Base-by-base conservation (phyloP, 2,113 vertebrate species). In the Salvator merianae region DNA sequence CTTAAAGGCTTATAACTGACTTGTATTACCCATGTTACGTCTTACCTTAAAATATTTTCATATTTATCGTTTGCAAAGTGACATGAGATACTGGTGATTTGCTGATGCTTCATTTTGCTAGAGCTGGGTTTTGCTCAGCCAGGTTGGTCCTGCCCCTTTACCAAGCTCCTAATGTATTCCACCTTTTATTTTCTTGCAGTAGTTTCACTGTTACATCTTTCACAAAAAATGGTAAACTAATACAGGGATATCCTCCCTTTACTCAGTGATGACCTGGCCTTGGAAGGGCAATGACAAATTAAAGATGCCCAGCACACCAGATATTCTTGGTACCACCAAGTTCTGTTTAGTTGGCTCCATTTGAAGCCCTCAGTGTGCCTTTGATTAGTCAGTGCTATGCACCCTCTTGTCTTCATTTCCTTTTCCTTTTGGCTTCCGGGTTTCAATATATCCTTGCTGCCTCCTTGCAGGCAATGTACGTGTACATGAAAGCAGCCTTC, bases 401-500 rank as follows among this genome's bases (percentile, higher is more conserved):
- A 22, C 10, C 20, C 28, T 3, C 6, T n/a, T 47, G 40, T 18
- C 30, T 30, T 30, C 10, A 16, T 50, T 28, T 24, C n/a, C n/a
- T 18, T 10, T 6, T 30, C 30, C 30, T 4, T 36, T 8, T 68
- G 40, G 20, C 4, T 68, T 68, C 22, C 34, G 3, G 6, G 20
- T 12, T 50, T 32, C 9, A 32, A 12, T 14, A 32, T 53, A 26
- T 1, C 1, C 69, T 63, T 28, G 10, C 32, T 84, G 20, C 26
- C 38, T 66, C 43, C 26, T 79, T 74, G 40, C 92, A 98, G 98
- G 97, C 98, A 14, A 98, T 97, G 73, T 99, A 99, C 79, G 94
- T 96, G 5, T 99, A 98, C 91, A 99, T 99, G 98, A 99, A 99
- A 95, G 98, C 96, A 7, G 96, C 98, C 90, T 99, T 98, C 94